Evolutionary conservation across 1,140 invertebrate genomes (phyloP), one percentile per base, ranked within the genome.

Genomic region (Leptoteleia sp.): DNA sequence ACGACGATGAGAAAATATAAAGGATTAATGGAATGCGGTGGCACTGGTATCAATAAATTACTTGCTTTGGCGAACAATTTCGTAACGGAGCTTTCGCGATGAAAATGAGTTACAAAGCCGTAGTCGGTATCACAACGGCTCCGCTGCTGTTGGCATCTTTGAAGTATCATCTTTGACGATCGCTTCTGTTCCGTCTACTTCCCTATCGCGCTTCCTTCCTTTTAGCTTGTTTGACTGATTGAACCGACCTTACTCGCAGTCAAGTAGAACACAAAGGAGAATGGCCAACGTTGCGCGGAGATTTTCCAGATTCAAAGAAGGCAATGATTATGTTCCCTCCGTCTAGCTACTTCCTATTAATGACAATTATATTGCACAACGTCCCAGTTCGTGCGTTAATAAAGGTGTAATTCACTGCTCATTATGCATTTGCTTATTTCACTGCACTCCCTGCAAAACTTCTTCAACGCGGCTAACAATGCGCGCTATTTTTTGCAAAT

Each of bases 251-350:
- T 82, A 83, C 82, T 84, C 79, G 76, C 73, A 80, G 78, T 55
- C 62, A 73, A 76, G 59, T 73, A 47, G 48, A 79, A 67, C 64
- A 86, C 83, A 86, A 86, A 86, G 83, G 82, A 72, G 76, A 80
- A 33, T 75, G 71, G 47, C 43, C 47, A n/a, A 29, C 48, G 48
- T 55, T 55, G 78, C 52, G 35, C 50, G 8, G 54, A 48, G 80
- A 81, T 81, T 82, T 81, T 77, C 67, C 75, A 77, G 72, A 83
- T 73, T 83, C 78, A 81, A 86, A 85, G 84, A 83, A 78, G 76
- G 68, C 50, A 72, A 35, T 48, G 52, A 72, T 78, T 61, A 55
- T 48, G 40, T 64, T 64, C n/a, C 61, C 31, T 33, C 16, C 12
- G 35, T 33, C 43, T 6, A 67, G 29, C 37, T 37, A 38, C 29